phyloP scores from a whole-genome alignment of 2,797 vertebrate species.

The Acestrorhynchus altus region DNA sequence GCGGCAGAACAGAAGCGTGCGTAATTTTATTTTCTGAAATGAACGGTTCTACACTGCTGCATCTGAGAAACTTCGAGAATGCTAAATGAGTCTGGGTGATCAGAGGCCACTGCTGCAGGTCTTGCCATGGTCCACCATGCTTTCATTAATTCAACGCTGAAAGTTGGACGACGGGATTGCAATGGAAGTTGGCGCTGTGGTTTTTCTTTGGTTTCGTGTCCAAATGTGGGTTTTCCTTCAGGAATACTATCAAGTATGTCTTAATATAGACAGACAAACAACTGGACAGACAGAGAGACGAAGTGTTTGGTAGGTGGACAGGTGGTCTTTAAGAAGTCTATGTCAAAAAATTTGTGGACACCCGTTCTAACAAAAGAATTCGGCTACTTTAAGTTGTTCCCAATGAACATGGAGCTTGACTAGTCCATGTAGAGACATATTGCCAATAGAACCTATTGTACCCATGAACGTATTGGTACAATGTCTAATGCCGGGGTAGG shows the following conservation, averaged over 20 bases:
- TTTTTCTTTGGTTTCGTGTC: neutral
- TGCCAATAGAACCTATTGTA: too few species aligned
- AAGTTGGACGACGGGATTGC: conserved; percentile 6
- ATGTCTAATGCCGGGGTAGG: too few species aligned
- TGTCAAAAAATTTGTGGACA: too few species aligned
- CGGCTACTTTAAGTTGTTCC: too few species aligned
- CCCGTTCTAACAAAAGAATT: too few species aligned
- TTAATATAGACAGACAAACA: neutral
- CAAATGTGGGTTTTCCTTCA: neutral
- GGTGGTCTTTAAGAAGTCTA: too few species aligned
- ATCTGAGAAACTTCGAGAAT: neutral
- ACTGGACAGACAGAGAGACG: neutral
- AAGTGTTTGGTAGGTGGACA: neutral
- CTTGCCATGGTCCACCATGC: neutral
- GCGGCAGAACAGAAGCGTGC: neutral
- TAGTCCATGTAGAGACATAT: too few species aligned
- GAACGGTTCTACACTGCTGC: neutral
- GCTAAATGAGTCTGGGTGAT: neutral
- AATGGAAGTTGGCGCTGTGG: neutral
- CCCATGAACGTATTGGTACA: too few species aligned
- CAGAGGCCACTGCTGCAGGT: neutral
- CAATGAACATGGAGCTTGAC: too few species aligned
- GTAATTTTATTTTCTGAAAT: neutral
- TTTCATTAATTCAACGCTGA: neutral
- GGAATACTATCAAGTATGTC: too few species aligned